Base-by-base conservation (phyloP, 2,797 vertebrate genomes). In the Heliangelus exortis region DNA sequence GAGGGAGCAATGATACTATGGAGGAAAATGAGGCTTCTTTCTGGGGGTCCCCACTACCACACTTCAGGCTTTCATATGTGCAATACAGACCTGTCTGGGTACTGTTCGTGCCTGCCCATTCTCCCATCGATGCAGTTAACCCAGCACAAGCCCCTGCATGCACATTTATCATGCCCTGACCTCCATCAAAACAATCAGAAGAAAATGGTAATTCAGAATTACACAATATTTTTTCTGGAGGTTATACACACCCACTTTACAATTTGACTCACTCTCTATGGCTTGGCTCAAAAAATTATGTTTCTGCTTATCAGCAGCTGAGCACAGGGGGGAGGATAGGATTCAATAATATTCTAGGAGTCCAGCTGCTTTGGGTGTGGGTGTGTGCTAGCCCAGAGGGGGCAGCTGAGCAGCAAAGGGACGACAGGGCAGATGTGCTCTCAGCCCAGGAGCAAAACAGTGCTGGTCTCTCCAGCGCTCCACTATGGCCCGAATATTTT, bases 131-230 rank as follows among this genome's bases (percentile, higher is more conserved):
- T 54, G 26, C 1, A 1, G 41, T 43, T 69, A 80, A 79, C 54
- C 10, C 50, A 58, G 12, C 25, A 3, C 57, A 39, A 79, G 29
- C 51, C 68, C 54, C 51, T 2, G 13, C 15, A 48, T 1, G 29
- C 29, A 10, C 0, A 0, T 74, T 87, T 69, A 41, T 50, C 0
- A 0, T 57, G 25, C 57, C 41, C 61, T 72, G 54, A 66, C 23
- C 20, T 81, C 62, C 0, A 0, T 48, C 58, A 65, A 59, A 92
- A 63, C 16, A 74, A 66, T 16, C 10, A 71, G 45, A 93, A 71
- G 26, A 67, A 87, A 83, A 89, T 11, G 2, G 29, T 21, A 68
- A 36, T 18, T 77, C 39, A 50, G 9, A 61, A 31, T 54, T 36
- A 53, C 12, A 43, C 2, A 3, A 16, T 26, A 43, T 33, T 77